Base-by-base conservation (phyloP, 2,888 invertebrate species). In the Scrobipalpa atriplicella region DNA sequence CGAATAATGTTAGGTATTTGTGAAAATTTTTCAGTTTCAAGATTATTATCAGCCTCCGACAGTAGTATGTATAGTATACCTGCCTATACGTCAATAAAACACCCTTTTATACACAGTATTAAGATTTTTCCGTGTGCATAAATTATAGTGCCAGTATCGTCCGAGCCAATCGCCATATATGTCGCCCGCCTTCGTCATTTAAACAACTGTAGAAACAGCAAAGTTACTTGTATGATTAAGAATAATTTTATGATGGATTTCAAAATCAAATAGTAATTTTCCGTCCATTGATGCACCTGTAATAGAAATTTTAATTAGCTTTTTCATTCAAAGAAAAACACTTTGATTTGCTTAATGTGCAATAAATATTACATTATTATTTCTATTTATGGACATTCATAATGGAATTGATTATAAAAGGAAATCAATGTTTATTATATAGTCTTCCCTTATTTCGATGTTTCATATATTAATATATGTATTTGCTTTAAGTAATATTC, bases 201-300 rank as follows among this genome's bases (percentile, higher is more conserved):
- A 43, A 43, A 47, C 47, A 43, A 47, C 47, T 47, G 43, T 47
- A 16, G 0, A n/a, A 10, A 47, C 16, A 47, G 47, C 47, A 47
- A 43, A 43, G 11, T 47, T 47, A 8, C 39, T 10, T 39, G 39
- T 10, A 39, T 39, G 11, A 39, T 47, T 16, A 47, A n/a, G 16
- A 47, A n/a, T 5, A 16, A 5, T 47, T 47, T 16, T 16, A 1
- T 3, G n/a, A 47, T 10, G 47, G 47, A 47, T 54, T 54, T 54
- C 54, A 54, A 16, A 16, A 54, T 54, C 16, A 52, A 16, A 21
- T 54, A 11, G 21, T 54, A 18, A 54, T 21, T 54, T 54, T 54
- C 54, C 54, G 54, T 54, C 54, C 54, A 54, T 43, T 13, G 43
- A 43, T 54, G 18, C 54, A 54, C 54, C 0, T n/a, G 18, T 54